These are phyloP conservation scores for Kryptopterus vitreolus DNA, from an alignment of 2,797 vertebrate genomes.

Conservation along the genomic window DNA sequence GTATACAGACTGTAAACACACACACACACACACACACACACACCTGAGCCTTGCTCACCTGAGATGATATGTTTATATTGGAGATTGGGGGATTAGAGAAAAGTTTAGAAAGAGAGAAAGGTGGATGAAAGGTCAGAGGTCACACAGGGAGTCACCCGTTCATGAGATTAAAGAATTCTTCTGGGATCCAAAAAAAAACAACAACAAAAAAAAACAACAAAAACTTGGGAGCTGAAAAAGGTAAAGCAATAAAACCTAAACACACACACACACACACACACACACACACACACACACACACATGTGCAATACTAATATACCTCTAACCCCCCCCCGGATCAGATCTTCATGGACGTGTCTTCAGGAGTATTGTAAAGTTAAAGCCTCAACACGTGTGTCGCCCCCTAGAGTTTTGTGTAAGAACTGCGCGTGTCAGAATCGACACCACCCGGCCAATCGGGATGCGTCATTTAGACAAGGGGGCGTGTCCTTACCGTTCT, in stretches of 20 bases:
- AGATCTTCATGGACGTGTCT: too few species aligned
- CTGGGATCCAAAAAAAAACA: conserved; percentile 24
- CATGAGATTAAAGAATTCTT: conserved; percentile 63
- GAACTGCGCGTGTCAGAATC: neutral
- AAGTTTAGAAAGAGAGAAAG: conserved; percentile 16
- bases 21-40: neutral
- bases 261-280: neutral
- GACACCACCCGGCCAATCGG: neutral
- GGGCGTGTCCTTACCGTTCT: conserved; percentile 80
- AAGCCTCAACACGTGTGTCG: too few species aligned
- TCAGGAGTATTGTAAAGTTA: too few species aligned
- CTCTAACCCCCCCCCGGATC: too few species aligned
- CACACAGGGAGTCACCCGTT: conserved; percentile 18
- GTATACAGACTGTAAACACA: too few species aligned
- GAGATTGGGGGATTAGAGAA: neutral
- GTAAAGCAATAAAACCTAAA: conserved; percentile 30
- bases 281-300: neutral
- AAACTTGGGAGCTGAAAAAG: conserved; percentile 36
- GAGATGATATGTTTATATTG: conserved; percentile 20
- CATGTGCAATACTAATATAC: neutral
- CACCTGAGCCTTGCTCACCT: neutral
- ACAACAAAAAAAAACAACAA: too few species aligned
- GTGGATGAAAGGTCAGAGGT: conserved; percentile 26
- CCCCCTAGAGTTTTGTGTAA: too few species aligned
- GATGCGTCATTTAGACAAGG: neutral